Evolutionary conservation across 2,113 vertebrate species (phyloP), one percentile per base, ranked within the genome.

Genomic region (Anhinga anhinga): DNA sequence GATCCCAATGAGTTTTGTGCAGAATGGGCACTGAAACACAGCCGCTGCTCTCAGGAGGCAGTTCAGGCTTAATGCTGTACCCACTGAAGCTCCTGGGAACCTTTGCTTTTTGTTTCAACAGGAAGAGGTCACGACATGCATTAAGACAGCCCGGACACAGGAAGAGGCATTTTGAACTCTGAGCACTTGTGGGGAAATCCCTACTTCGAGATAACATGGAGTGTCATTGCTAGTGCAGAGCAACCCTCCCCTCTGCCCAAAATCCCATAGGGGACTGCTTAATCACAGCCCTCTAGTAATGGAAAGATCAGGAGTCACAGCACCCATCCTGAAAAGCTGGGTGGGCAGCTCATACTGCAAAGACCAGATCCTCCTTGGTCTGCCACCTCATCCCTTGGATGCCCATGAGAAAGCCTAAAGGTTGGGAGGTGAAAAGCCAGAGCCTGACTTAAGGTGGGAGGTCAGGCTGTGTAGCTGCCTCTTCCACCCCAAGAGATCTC

Each of bases 161-260:
- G 23, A 86, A 82, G 34, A 76, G 13, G 50, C 9, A 49, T 63
- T 89, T 47, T 78, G 34, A 82, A 69, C 22, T 40, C 34, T 11
- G 6, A 66, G 29, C 11, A 30, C 25, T 16, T 45, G 21, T 29
- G 15, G 47, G 17, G 19, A 85, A 78, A 88, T 21, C 3, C 4
- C 14, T 45, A 47, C 15, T 83, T 69, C 0, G 0, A 86, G 18
- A 58, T 17, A 77, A 38, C 0, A 1, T 0, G 3, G 9, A 40
- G 21, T 36, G 38, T 30, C 29, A 81, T 9, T 47, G 52, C 8
- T 65, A 32, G 34, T 36, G 40, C 69, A 84, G 36, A 81, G 23
- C 29, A 78, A 25, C 38, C 14, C 11, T 82, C 6, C 12, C 11
- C 15, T 89, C 44, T 74, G 49, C 69, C 30, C 66, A 0, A 78